These are phyloP conservation scores for Capreolus pygargus DNA, from an alignment of 2,113 vertebrate genomes.

Conservation along the genomic window DNA sequence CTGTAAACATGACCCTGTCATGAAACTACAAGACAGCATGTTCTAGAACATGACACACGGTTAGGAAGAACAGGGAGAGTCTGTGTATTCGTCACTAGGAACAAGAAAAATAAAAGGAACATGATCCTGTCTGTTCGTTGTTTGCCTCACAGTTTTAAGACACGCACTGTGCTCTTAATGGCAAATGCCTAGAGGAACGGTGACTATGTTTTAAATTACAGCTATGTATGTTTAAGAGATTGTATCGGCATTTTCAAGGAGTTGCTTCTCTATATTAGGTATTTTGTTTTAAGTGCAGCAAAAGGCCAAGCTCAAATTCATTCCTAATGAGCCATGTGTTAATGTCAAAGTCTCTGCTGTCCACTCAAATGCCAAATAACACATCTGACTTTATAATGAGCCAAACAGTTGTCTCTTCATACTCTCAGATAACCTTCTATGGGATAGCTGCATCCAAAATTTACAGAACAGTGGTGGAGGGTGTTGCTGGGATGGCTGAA, in stretches of 20 bases:
- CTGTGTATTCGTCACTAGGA: neutral
- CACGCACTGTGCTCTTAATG: constrained; percentile 29
- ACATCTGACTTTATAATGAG: constrained; percentile 83
- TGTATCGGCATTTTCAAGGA: constrained; percentile 62
- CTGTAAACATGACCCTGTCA: neutral
- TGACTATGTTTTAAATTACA: constrained; percentile 68
- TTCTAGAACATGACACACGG: constrained; percentile 45
- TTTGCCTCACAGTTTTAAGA: constrained; percentile 42
- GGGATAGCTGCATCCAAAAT: constrained; percentile 80
- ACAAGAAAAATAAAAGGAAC: constrained; percentile 38
- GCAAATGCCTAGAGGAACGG: constrained; percentile 35
- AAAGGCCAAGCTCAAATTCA: constrained; percentile 77
- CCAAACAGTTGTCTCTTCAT: constrained; percentile 81
- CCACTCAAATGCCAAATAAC: constrained; percentile 81
- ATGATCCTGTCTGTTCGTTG: constrained; percentile 40
- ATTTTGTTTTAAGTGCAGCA: constrained; percentile 75
- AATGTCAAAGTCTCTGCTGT: constrained; percentile 80
- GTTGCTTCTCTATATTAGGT: constrained; percentile 62
- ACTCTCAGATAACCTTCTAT: constrained; percentile 82
- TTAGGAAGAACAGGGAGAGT: neutral
- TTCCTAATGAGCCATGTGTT: constrained; percentile 80
- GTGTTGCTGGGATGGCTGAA: constrained; percentile 72
- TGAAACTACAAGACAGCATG: neutral
- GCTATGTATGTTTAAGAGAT: constrained; percentile 55
- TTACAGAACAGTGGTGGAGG: constrained; percentile 59